Base-by-base conservation (phyloP, 2,797 vertebrate genomes). In the Iguana delicatissima region DNA sequence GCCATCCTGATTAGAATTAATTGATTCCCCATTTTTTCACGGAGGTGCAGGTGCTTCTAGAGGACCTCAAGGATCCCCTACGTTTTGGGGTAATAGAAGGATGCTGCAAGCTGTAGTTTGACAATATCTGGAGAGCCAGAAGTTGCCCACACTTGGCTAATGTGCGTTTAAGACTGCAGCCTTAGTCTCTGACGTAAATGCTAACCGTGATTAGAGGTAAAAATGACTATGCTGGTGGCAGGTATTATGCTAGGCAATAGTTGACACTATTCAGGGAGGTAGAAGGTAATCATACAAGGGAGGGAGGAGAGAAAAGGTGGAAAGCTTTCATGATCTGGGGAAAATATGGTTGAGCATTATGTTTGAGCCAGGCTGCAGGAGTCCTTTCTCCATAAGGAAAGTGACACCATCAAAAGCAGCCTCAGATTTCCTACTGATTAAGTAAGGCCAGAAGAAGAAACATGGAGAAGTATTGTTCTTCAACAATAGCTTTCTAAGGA, bases 401-500 rank as follows among this genome's bases (percentile, higher is more conserved):
- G 29, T 2, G 50, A n/a, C 42, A 74, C 32, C 81, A n/a, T 67
- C 10, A 87, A 50, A 87, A 80, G 20, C n/a, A 32, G 29, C 35
- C 80, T 20, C 76, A 32, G 80, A 50, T 46, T 81, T 74, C 69
- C 6, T 50, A 55, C 55, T 87, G 85, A 42, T 52, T n/a, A 52
- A 59, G 18, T 90, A 80, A 74, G 38, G 32, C 67, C 29, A 86
- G 42, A 12, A 87, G 79, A 50, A 90, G 16, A 16, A 67, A 50
- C 4, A 46, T 59, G 22, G 52, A 87, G 22, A 57, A 13, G 69
- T 29, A 72, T 85, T 50, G 59, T 84, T 89, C 86, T 88, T 38
- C 59, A 52, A 72, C 76, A 87, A 35, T 57, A 90, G 16, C 82
- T 50, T 24, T 59, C 69, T 52, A 83, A 64, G 5, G 38, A 90